These are phyloP conservation scores for Corynorhinus townsendii DNA, from an alignment of 2,113 vertebrate genomes.

Conservation along the genomic window DNA sequence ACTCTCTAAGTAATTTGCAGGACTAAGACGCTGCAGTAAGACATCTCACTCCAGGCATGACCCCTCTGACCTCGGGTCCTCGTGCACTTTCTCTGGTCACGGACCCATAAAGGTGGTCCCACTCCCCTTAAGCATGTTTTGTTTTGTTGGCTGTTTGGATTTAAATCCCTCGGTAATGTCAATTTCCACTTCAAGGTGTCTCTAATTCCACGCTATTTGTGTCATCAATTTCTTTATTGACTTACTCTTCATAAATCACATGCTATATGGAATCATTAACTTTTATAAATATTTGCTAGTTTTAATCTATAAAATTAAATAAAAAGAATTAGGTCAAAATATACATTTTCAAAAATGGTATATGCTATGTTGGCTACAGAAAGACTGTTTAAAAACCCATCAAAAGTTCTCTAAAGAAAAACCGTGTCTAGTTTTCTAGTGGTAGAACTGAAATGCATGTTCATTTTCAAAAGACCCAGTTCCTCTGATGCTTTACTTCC, in stretches of 20 bases:
- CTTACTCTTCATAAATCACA: not conserved
- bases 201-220: not conserved
- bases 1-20: not conserved
- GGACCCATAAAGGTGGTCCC: not conserved
- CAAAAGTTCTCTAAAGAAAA: not conserved
- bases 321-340: not conserved
- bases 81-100: rapidly evolving
- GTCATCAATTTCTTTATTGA: not conserved
- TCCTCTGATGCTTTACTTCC: not conserved
- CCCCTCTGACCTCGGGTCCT: not conserved
- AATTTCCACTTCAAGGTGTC: not conserved
- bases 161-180: not conserved
- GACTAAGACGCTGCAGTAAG: rapidly evolving
- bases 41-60: rapidly evolving
- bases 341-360: not conserved
- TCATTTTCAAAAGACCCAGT: not conserved
- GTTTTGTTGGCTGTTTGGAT: not conserved
- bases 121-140: not conserved
- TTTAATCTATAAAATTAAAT: not conserved
- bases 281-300: not conserved
- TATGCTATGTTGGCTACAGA: not conserved
- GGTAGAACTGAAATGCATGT: not conserved
- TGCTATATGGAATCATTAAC: not conserved
- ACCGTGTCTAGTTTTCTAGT: not conserved
- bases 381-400: not conserved